phyloP scores from a whole-genome alignment of 1,140 invertebrate species.

The Atta cephalotes region DNA sequence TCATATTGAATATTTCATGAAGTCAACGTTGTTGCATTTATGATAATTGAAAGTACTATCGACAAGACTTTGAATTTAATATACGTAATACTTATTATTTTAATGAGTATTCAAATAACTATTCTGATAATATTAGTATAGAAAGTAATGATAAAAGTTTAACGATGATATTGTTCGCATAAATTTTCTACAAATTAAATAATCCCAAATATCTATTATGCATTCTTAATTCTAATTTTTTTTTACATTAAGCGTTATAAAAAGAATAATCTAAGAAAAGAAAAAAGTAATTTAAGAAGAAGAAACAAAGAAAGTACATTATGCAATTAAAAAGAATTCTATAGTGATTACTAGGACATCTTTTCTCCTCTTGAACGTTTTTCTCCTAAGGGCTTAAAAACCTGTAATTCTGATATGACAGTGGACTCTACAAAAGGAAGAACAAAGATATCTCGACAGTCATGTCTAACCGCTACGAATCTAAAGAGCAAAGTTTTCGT shows the following conservation, averaged over 20 bases:
- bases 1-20: constrained; percentile 69
- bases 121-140: not conserved
- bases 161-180: constrained; percentile 11
- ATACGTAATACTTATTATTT: constrained; percentile 40
- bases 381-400: constrained; percentile 23
- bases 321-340: not conserved
- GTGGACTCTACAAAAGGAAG: constrained; percentile 7
- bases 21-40: constrained; percentile 71
- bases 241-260: not conserved
- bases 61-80: not conserved
- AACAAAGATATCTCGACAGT: constrained; percentile 16
- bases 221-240: not conserved
- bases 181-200: not conserved
- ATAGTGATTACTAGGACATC: constrained; percentile 11
- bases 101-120: constrained; percentile 35
- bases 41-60: constrained; percentile 66
- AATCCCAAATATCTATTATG: too few relatives aligned
- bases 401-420: constrained; percentile 37
- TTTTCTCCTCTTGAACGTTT: not conserved
- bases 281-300: not conserved
- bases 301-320: not conserved
- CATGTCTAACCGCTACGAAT: not conserved
- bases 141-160: not conserved
- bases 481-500: constrained; percentile 49
- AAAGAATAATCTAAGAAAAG: not conserved